phyloP scores from a whole-genome alignment of 2,888 invertebrate species.

The Meghimatium bilineatum region DNA sequence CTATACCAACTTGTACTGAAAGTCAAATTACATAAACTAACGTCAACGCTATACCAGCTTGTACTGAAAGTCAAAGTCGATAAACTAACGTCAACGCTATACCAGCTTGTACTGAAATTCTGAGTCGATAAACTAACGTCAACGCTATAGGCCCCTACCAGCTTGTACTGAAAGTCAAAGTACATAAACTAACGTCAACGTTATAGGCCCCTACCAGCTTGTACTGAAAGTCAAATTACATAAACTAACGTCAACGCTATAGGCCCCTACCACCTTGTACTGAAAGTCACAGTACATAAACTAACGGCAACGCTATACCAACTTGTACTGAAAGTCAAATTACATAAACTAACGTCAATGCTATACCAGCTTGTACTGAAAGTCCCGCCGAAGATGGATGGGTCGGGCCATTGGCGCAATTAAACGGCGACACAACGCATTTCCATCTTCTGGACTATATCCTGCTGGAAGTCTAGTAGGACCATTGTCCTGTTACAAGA shows the following conservation, averaged over 20 bases:
- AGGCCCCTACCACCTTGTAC: too few species aligned
- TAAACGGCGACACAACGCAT: too few species aligned
- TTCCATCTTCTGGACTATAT: too few species aligned
- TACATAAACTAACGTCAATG: neutral
- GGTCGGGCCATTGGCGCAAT: too few species aligned
- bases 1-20: neutral
- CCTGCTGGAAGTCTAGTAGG: too few species aligned
- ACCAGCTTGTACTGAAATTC: neutral
- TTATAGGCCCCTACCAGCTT: neutral
- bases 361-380: too few species aligned
- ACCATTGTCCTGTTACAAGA: too few species aligned
- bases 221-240: neutral
- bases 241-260: neutral
- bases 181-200: neutral
- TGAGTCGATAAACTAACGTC: neutral
- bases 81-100: neutral
- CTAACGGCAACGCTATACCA: too few species aligned
- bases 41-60: neutral
- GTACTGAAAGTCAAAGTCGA: neutral
- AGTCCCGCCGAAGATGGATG: too few species aligned
- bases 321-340: too few species aligned
- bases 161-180: neutral
- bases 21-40: neutral
- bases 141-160: neutral
- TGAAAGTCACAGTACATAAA: too few species aligned